These are phyloP conservation scores for Platyscapa corneri DNA, from an alignment of 1,140 invertebrate species.

Conservation along the genomic window DNA sequence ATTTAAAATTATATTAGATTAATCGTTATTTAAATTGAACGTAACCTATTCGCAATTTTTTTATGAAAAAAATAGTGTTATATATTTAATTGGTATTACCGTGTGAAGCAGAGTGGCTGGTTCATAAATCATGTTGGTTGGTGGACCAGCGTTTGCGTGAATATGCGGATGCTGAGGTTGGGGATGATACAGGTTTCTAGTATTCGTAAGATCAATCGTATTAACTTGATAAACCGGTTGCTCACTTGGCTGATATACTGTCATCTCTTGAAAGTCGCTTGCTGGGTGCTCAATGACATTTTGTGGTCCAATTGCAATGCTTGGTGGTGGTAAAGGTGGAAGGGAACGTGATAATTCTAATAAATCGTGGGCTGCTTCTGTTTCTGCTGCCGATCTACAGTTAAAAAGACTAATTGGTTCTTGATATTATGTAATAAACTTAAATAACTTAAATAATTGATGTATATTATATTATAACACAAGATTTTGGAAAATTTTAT, in stretches of 20 bases:
- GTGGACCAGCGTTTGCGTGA: conserved; percentile 57
- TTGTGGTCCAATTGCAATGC: conserved; percentile 74
- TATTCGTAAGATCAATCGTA: conserved; percentile 60
- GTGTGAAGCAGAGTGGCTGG: conserved; percentile 60
- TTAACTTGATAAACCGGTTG: conserved; percentile 71
- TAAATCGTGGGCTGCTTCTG: conserved; percentile 89
- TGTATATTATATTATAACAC: no score
- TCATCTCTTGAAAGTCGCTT: conserved; percentile 72
- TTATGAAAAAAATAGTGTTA: no score
- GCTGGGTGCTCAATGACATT: conserved; percentile 71
- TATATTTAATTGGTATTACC: conserved; percentile 49
- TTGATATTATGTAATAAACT: not conserved
- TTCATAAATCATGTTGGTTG: conserved; percentile 69
- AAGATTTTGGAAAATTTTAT: no score
- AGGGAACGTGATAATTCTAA: conserved; percentile 86
- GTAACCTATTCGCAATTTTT: no score
- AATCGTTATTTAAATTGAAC: no score
- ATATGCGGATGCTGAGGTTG: conserved; percentile 59
- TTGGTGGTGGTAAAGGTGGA: conserved; percentile 82
- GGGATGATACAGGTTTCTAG: conserved; percentile 55
- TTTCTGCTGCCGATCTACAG: conserved; percentile 83
- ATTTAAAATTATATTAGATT: no score
- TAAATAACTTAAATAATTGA: no score
- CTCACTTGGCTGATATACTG: conserved; percentile 69
- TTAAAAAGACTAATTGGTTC: not conserved